phyloP scores from a whole-genome alignment of 2,113 vertebrate species.

The Antigone vipio region DNA sequence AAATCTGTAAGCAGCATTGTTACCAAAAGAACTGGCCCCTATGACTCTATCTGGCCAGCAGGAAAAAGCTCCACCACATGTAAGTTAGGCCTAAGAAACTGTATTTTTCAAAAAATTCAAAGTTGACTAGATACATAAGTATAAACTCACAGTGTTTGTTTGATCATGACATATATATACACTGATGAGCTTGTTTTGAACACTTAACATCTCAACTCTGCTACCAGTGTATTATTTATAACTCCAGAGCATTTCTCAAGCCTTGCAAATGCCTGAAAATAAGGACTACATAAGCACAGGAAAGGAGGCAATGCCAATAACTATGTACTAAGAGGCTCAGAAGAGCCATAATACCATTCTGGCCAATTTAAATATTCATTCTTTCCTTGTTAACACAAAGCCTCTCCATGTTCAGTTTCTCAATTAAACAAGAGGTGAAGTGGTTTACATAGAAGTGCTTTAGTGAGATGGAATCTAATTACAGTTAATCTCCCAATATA shows the following conservation, averaged over 20 bases:
- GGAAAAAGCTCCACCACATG: not conserved
- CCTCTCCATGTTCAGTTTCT: conserved; percentile 12
- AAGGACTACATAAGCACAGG: not conserved
- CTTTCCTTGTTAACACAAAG: conserved; percentile 47
- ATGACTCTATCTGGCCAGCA: not conserved
- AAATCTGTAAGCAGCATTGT: not conserved
- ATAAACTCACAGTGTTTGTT: not conserved
- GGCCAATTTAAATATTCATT: conserved; percentile 57
- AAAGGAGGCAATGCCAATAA: not conserved
- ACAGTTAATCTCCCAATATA: conserved; percentile 34
- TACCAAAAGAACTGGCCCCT: not conserved
- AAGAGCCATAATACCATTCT: conserved; percentile 18
- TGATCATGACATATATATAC: not conserved
- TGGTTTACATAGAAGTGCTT: conserved; percentile 34
- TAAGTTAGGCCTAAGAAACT: not conserved
- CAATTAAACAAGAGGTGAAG: conserved; percentile 46
- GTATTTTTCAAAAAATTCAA: not conserved
- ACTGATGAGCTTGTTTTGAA: not conserved
- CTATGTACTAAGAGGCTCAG: not conserved
- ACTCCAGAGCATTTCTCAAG: not conserved
- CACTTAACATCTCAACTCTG: not conserved
- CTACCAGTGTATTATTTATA: not conserved
- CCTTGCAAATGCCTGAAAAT: not conserved
- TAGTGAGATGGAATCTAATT: conserved; percentile 30
- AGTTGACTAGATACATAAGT: not conserved